phyloP scores from a whole-genome alignment of 53 echinoderm and acorn worm species.

The Hippasteria phrygiana region DNA sequence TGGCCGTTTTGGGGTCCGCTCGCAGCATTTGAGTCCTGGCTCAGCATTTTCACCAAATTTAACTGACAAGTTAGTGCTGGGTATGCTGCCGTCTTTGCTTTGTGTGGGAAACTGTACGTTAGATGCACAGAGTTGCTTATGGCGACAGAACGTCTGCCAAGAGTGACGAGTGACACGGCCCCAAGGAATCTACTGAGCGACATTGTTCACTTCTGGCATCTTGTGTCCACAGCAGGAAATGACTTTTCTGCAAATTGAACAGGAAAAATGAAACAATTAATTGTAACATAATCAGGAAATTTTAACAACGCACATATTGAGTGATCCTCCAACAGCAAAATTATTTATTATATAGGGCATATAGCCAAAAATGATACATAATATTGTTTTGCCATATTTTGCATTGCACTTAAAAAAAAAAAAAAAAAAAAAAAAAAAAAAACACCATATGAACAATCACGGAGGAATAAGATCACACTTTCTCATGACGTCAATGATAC shows the following conservation, averaged over 20 bases:
- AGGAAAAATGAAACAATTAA: background rate
- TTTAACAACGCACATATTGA: too few species aligned
- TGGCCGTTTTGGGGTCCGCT: background rate
- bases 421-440: too few species aligned
- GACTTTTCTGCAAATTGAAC: background rate
- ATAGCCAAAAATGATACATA: too few species aligned
- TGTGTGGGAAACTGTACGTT: background rate
- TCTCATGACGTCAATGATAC: too few species aligned
- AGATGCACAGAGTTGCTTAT: background rate
- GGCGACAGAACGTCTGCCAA: background rate
- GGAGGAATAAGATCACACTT: too few species aligned
- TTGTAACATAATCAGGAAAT: too few species aligned
- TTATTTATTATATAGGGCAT: too few species aligned
- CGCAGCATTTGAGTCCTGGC: background rate
- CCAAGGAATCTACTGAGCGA: conserved; percentile 1
- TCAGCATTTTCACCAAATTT: conserved; percentile 12
- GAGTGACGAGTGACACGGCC: background rate
- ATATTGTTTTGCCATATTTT: too few species aligned
- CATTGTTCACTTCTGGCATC: background rate
- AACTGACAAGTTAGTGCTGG: background rate
- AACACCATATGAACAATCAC: too few species aligned
- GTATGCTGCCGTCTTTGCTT: background rate
- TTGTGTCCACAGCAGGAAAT: background rate
- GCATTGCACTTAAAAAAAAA: too few species aligned
- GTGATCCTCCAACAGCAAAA: too few species aligned